These are phyloP conservation scores for Philonicus albiceps DNA, from an alignment of 2,888 invertebrate genomes.

Conservation along the genomic window DNA sequence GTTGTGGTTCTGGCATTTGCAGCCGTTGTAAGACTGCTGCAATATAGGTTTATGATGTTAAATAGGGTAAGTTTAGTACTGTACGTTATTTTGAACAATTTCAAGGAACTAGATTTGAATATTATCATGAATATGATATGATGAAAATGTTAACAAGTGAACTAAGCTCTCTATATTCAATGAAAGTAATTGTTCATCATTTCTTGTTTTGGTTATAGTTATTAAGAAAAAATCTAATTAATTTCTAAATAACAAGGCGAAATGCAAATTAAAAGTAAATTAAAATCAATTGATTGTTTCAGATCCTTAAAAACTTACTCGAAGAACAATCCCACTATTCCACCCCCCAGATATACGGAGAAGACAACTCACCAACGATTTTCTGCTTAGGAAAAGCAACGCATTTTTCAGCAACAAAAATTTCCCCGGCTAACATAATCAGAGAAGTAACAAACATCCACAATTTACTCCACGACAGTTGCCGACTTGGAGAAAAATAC, in stretches of 20 bases:
- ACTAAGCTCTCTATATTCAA: no score
- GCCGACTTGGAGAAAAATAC: constrained; percentile 61
- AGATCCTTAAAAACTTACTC: background rate
- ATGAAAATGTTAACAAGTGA: no score
- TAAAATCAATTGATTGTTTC: background rate
- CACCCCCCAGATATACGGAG: background rate
- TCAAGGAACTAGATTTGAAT: no score
- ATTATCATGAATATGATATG: no score
- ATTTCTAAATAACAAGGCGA: no score
- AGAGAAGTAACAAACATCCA: constrained; percentile 45
- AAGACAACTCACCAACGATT: background rate
- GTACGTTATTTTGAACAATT: no score
- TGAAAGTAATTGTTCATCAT: no score
- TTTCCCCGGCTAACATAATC: background rate
- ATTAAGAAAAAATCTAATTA: no score
- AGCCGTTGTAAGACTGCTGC: constrained; percentile 56
- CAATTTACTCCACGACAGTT: constrained; percentile 61
- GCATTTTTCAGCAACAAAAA: background rate
- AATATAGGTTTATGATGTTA: constrained; percentile 57
- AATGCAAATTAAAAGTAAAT: no score
- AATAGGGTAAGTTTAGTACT: constrained; percentile 56
- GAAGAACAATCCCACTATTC: background rate
- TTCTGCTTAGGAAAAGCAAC: background rate
- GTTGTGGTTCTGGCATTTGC: constrained; percentile 60
- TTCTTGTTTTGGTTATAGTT: no score